Conservation (phyloP, 2,113 vertebrate genomes). For the Etheostoma spectabile region DNA sequence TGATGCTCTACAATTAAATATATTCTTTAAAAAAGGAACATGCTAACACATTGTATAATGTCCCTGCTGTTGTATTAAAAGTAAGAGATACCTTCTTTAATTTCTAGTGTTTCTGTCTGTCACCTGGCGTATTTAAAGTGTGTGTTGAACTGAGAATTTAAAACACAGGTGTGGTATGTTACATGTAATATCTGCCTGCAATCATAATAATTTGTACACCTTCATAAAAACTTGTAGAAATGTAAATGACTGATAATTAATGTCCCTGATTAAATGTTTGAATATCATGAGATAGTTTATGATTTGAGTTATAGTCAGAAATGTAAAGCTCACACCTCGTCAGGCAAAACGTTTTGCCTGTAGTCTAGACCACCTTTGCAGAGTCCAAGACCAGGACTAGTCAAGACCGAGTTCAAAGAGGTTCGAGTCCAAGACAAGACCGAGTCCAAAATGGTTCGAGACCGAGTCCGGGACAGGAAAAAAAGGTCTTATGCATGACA, state of each 20-base stretch:
- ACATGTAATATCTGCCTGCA: slow-evolving; percentile 8
- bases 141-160: background rate
- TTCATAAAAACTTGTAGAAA: slow-evolving; percentile 6
- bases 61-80: slow-evolving; percentile 27
- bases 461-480: too few relatives aligned
- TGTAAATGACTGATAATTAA: slow-evolving; percentile 20
- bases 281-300: slow-evolving; percentile 23
- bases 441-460: too few relatives aligned
- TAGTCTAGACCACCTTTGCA: too few relatives aligned
- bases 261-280: slow-evolving; percentile 54
- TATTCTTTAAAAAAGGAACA: slow-evolving; percentile 6
- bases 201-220: background rate
- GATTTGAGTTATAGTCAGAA: background rate
- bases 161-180: background rate
- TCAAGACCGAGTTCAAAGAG: too few relatives aligned
- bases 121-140: slow-evolving; percentile 4
- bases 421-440: too few relatives aligned
- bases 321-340: background rate
- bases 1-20: slow-evolving; percentile 31
- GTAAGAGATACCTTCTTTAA: slow-evolving; percentile 20
- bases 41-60: background rate
- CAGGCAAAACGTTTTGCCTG: background rate
- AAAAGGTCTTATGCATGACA: too few relatives aligned
- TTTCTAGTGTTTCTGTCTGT: slow-evolving; percentile 17
- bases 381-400: too few relatives aligned